These are phyloP conservation scores for Steinernema feltiae DNA, from an alignment of 1,140 invertebrate genomes.

Conservation along the genomic window DNA sequence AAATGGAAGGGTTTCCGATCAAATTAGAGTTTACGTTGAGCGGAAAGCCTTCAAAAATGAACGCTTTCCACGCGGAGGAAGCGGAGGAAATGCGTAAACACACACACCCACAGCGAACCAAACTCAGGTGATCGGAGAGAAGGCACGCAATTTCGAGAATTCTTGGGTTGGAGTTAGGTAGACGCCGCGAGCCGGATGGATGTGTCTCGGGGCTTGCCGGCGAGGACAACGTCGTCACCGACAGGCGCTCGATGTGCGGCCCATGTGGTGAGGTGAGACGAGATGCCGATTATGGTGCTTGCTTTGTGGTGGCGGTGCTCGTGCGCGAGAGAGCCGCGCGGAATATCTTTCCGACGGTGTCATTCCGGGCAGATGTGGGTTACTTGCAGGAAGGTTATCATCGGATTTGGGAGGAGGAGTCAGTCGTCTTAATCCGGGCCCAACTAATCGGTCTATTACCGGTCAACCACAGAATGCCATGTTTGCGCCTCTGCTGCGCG, in stretches of 20 bases:
- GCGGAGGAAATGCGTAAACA: not conserved
- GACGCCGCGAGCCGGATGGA: conserved; percentile 3
- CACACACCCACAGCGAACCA: not conserved
- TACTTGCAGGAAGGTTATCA: not conserved
- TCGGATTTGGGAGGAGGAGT: not conserved
- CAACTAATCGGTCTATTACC: no score
- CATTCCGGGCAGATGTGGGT: not conserved
- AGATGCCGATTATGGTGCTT: conserved; percentile 15
- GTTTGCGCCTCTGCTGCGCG: no score
- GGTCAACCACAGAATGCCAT: no score
- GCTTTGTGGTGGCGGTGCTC: not conserved
- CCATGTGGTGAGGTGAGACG: not conserved
- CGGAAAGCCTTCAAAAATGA: not conserved
- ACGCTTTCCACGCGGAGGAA: not conserved
- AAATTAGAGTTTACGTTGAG: not conserved
- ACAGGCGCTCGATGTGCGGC: conserved; percentile 12
- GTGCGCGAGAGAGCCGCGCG: not conserved
- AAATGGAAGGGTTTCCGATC: not conserved
- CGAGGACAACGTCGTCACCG: conserved; percentile 10
- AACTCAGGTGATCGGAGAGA: no score
- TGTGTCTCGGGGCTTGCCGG: conserved; percentile 8
- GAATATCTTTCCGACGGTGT: not conserved
- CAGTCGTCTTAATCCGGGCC: no score
- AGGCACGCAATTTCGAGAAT: not conserved
- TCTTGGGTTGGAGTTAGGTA: conserved; percentile 6